Base-by-base conservation (phyloP, 1,140 invertebrate genomes). In the Thaumetopoea pityocampa region DNA sequence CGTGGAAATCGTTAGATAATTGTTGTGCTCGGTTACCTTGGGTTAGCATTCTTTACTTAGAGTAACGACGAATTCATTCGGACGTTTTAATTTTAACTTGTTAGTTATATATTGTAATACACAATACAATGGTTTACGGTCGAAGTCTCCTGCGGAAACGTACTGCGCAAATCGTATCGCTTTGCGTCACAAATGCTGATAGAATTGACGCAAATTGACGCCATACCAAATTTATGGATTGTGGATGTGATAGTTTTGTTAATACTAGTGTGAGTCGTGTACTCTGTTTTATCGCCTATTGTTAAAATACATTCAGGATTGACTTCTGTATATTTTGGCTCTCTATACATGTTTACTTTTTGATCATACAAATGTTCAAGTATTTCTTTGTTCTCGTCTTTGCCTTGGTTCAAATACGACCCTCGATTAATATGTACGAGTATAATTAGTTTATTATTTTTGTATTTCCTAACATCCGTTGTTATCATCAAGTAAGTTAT, bases 1-100 rank as follows among this genome's bases (percentile, higher is more conserved):
- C 70, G 58, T 76, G 60, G 64, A 70, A 78, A 73, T 67, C 37
- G 40, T 65, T 40, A 37, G 55, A 60, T 60, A 66, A 63, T 59
- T 55, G 61, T 56, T 48, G 58, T 56, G 54, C 44, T 44, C 56
- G 52, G 58, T 78, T 58, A 58, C 68, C 68, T 78, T 72, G 69
- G 60, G 24, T 60, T n/a, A 8, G 35, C 40, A 38, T 51, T 61
- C 45, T 41, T 64, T 48, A 55, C 50, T 48, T 45, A 51, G 49
- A 42, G 49, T 51, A 51, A 51, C 42, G 41, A 45, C 16, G 22
- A 20, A 19, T 33, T 36, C 36, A 18, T 26, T 19, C 26, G 35
- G 29, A 40, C 30, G 35, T 29, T 51, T 40, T 18, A 29, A 23
- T 38, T 37, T 28, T 16, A 11, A 22, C 28, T 18, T 16, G 9